Evolutionary conservation across 2,113 vertebrate genomes (phyloP), one percentile per base, ranked within the genome.

Genomic region (Aegypius monachus): DNA sequence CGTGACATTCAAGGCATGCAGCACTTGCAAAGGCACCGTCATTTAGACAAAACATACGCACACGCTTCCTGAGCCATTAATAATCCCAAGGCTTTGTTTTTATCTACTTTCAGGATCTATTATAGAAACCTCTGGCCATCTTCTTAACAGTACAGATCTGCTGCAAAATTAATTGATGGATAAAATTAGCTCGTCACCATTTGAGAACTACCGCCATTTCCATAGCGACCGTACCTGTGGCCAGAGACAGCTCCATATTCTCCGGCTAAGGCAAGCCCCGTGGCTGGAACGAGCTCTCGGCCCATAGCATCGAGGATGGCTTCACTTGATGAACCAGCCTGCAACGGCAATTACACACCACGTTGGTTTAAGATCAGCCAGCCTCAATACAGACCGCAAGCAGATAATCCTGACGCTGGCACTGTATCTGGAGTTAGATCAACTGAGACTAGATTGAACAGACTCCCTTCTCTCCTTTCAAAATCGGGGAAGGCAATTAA

Each of bases 271-370:
- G 99, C 99, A 8, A 91, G 15, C 1, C 96, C 94, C 0, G 96
- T 98, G 36, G 99, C 98, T 70, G 99, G 99, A 27, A 99, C 98
- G 7, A 99, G 98, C 97, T 99, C 99, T 32, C 97, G 97, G 31
- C 98, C 98, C 99, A 99, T 99, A 21, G 98, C 98, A 13, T 90
- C 93, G 0, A 99, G 97, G 96, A 99, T 99, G 27, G 98, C 98
- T 91, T 99, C 98, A 4, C 98, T 99, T 1, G 99, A 99, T 3
- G 99, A 99, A 26, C 99, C 98, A 3, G 98, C 98, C 99, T 99
- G 95, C 58, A 98, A 98, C 14, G 95, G 7, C 48, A 81, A 68
- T 2, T 7, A 80, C 56, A 91, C 3, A 43, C 5, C 47, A 17
- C 0, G 0, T 1, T 8, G 27, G 5, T 6, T 45, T 13, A 29